Evolutionary conservation across 2,888 invertebrate species (phyloP).

Genomic region (Oscheius sp.): DNA sequence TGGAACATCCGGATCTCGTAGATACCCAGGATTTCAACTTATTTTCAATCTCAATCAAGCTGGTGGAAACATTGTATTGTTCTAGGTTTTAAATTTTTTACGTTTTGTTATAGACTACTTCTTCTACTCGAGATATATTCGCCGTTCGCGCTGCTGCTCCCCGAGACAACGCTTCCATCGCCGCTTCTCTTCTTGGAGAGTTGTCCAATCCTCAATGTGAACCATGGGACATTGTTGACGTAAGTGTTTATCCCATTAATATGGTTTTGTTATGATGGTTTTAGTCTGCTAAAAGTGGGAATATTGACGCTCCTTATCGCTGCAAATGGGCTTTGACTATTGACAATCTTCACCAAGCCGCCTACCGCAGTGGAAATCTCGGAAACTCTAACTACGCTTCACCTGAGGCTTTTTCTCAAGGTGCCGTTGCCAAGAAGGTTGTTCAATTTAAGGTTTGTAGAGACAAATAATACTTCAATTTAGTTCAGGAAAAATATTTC

Average conservation of each 20-base stretch:
- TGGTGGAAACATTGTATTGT: constrained; percentile 56
- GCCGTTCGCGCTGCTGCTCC: constrained; percentile 50
- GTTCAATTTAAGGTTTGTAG: constrained; percentile 6
- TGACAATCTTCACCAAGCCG: constrained; percentile 88
- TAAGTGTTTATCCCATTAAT: neutral
- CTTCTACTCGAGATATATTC: constrained; percentile 59
- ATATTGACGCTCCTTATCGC: constrained; percentile 20
- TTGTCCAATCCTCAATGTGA: constrained; percentile 82
- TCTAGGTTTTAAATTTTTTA: neutral
- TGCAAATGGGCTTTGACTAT: constrained; percentile 71
- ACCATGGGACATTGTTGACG: constrained; percentile 87
- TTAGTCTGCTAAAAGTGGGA: neutral
- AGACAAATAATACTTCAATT: neutral
- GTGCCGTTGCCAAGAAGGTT: constrained; percentile 1
- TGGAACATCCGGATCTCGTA: constrained; percentile 75
- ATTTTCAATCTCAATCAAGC: constrained; percentile 62
- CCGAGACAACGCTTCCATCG: constrained; percentile 57
- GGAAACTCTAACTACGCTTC: constrained; percentile 76
- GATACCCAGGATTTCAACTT: constrained; percentile 56
- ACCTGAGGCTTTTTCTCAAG: neutral
- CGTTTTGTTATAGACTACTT: constrained; percentile 42
- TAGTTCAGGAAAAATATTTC: constrained; percentile 38
- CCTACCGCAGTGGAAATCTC: constrained; percentile 80
- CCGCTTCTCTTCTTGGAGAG: constrained; percentile 69
- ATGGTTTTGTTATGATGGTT: neutral